These are phyloP conservation scores for Melanostigma gelatinosum DNA, from an alignment of 2,113 vertebrate species.

Conservation along the genomic window DNA sequence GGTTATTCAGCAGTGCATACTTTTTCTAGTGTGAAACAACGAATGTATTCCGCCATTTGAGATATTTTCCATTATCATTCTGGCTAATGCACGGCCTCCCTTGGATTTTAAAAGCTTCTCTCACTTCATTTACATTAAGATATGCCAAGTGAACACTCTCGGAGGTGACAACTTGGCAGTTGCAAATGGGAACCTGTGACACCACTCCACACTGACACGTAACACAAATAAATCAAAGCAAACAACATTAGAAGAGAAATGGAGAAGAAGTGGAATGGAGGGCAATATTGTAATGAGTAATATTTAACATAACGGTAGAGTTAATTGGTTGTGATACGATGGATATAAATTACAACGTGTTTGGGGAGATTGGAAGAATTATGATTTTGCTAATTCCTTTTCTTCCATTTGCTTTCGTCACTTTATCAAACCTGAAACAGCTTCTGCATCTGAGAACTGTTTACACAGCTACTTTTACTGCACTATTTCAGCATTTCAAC, in stretches of 20 bases:
- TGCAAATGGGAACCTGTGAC: constrained; percentile 60
- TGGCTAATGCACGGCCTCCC: constrained; percentile 34
- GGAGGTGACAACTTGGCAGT: constrained; percentile 62
- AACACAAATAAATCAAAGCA: constrained; percentile 56
- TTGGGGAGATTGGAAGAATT: constrained; percentile 37
- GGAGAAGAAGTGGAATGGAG: constrained; percentile 38
- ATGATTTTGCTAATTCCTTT: constrained; percentile 41
- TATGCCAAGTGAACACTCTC: constrained; percentile 57
- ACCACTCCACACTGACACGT: constrained; percentile 38
- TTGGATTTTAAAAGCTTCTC: constrained; percentile 39
- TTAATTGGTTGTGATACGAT: constrained; percentile 65
- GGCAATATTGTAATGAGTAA: constrained; percentile 60
- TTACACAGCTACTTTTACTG: background rate
- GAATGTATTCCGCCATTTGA: constrained; percentile 14
- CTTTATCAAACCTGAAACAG: constrained; percentile 37
- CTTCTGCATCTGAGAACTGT: constrained; percentile 12
- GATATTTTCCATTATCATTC: constrained; percentile 42
- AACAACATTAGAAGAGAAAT: constrained; percentile 47
- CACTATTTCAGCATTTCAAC: constrained; percentile 24
- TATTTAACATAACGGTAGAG: constrained; percentile 49
- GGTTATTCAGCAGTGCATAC: constrained; percentile 7
- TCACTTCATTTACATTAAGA: constrained; percentile 37
- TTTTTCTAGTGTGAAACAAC: constrained; percentile 16
- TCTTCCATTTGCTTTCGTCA: constrained; percentile 28
- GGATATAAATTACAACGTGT: constrained; percentile 50